phyloP scores from a whole-genome alignment of 2,888 invertebrate species.

The Ophion ventricosus region DNA sequence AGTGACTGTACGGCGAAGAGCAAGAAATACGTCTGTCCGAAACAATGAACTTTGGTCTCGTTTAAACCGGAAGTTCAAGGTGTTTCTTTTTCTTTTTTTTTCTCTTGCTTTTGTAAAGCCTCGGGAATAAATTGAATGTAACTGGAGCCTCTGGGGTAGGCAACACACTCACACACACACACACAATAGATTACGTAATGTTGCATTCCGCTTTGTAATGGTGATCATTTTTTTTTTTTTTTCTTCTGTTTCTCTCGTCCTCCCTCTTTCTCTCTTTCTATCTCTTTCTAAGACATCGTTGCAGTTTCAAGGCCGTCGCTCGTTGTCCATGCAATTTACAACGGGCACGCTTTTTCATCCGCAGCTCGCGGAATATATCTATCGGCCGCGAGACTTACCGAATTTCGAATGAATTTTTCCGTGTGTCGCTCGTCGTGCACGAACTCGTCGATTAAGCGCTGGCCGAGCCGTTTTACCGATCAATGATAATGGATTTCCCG shows the following conservation, averaged over 20 bases:
- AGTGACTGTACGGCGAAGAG: background rate
- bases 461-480: background rate
- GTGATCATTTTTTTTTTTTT: conserved; percentile 54
- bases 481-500: background rate
- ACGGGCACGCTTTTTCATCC: background rate
- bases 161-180: conserved; percentile 9
- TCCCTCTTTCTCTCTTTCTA: no score
- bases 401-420: background rate
- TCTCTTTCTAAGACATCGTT: conserved; percentile 14
- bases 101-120: background rate
- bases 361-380: background rate
- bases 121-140: conserved; percentile 2
- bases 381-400: background rate
- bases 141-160: conserved; percentile 31
- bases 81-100: background rate
- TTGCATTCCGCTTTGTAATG: conserved; percentile 67
- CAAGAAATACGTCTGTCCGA: background rate
- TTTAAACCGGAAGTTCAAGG: background rate
- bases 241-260: background rate
- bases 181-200: conserved; percentile 61
- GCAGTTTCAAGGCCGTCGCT: conserved; percentile 51
- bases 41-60: conserved; percentile 4
- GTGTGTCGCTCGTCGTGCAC: background rate
- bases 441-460: background rate
- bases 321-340: conserved; percentile 34